phyloP scores from a whole-genome alignment of 2,888 invertebrate species.

The Xanthia togata region DNA sequence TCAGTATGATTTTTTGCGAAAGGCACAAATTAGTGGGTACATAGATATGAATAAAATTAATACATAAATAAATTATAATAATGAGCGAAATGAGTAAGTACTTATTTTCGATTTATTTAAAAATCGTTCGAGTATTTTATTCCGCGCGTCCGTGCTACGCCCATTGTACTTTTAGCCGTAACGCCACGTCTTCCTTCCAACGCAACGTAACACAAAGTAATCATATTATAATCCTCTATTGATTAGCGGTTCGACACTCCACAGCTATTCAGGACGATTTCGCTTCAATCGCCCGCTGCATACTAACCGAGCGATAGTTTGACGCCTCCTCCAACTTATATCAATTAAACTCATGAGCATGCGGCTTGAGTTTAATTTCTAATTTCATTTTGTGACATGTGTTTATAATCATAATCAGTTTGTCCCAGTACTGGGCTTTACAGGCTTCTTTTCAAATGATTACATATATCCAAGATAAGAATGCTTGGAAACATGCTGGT shows the following conservation, averaged over 20 bases:
- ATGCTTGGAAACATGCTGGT: too few relatives aligned
- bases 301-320: constrained; percentile 73
- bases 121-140: neutral
- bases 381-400: constrained; percentile 43
- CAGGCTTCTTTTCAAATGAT: neutral
- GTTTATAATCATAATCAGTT: constrained; percentile 5
- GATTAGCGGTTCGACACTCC: constrained; percentile 62
- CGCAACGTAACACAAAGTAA: constrained; percentile 48
- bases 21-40: neutral
- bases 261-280: constrained; percentile 83
- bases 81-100: neutral
- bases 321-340: constrained; percentile 49
- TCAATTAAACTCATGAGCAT: constrained; percentile 60
- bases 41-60: neutral
- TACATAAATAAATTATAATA: neutral
- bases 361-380: constrained; percentile 54
- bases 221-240: constrained; percentile 63
- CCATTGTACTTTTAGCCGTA: neutral
- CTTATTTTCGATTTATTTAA: neutral
- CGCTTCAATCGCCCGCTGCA: constrained; percentile 77
- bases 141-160: neutral
- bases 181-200: constrained; percentile 1
- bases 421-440: neutral
- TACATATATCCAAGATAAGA: too few relatives aligned
- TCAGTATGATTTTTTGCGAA: neutral